Evolutionary conservation across 1,140 invertebrate genomes (phyloP), one percentile per base, ranked within the genome.

Genomic region (Papilio dardanus): DNA sequence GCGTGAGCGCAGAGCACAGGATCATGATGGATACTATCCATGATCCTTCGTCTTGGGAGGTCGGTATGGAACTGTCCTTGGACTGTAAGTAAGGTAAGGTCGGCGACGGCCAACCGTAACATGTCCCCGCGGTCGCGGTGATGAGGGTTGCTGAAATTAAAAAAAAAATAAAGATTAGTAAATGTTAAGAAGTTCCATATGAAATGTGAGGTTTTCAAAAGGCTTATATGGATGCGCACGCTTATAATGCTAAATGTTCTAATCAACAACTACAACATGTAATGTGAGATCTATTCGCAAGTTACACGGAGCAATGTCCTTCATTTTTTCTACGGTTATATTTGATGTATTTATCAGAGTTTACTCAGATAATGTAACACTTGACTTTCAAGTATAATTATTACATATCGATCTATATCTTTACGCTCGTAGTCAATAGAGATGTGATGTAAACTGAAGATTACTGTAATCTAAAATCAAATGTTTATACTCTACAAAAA

Each of bases 21-120:
- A 94, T 94, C 93, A 94, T 90, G 40, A 95, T 91, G 3, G 95
- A 94, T 1, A 94, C 94, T 71, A 96, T 93, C 95, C 95, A 96
- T 65, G 96, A 95, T 68, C 94, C 94, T 86, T 96, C 91, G 35
- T 94, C 92, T 1, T 87, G 4, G 2, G 94, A 93, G 71, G 96
- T 91, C 30, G 88, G 93, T 76, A 96, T 93, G 2, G 79, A 79
- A 16, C 94, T 94, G 31, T 94, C 82, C 0, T 86, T 31, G 68
- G 86, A 88, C 35, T 91, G 86, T 12, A 96, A 87, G 54, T 88
- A 88, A 0, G 92, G 90, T 1, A 96, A 78, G 12, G 94, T 95
- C 1, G 95, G 95, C 1, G 95, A 95, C 0, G 95, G 94, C 95
- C 95, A 96, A 30, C 94, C 93, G 85, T 93, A 93, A 85, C 92